Conservation (phyloP, 2,797 vertebrate genomes). For the Dromococcyx pavoninus region DNA sequence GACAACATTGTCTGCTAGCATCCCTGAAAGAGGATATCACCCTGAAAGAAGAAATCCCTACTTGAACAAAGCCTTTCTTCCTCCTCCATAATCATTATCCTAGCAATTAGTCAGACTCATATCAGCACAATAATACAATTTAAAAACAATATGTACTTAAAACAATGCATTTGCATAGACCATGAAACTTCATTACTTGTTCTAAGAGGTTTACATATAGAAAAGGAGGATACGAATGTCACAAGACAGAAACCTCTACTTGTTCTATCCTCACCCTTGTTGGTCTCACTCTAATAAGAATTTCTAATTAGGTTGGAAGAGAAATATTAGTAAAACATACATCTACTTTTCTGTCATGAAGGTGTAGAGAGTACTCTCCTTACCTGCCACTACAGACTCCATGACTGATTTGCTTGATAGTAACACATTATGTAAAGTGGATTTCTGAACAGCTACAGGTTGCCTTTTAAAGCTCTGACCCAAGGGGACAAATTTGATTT, state of each 20-base stretch:
- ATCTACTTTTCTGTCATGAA: background rate
- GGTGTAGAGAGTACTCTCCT: background rate
- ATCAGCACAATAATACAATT: background rate
- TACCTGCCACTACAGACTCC: background rate
- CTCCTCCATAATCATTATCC: background rate
- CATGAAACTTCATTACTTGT: background rate
- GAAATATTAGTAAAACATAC: background rate
- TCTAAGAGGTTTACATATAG: background rate
- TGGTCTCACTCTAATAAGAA: background rate
- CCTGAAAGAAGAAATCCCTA: background rate
- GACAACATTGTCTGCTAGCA: background rate
- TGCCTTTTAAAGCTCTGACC: background rate
- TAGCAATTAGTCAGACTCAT: background rate
- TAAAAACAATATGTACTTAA: background rate
- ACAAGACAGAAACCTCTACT: background rate
- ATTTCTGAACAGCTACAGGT: background rate
- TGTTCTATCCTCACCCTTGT: background rate
- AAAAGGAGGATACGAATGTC: background rate
- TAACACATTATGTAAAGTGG: background rate
- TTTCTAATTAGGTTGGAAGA: background rate
- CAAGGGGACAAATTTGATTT: background rate
- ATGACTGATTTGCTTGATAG: rapidly evolving
- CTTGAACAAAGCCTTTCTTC: background rate
- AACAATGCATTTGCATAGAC: background rate
- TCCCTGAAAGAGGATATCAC: background rate